Evolutionary conservation across 53 echinoderm and acorn worm genomes (phyloP).

Genomic region (Temnopleurus reevesii): DNA sequence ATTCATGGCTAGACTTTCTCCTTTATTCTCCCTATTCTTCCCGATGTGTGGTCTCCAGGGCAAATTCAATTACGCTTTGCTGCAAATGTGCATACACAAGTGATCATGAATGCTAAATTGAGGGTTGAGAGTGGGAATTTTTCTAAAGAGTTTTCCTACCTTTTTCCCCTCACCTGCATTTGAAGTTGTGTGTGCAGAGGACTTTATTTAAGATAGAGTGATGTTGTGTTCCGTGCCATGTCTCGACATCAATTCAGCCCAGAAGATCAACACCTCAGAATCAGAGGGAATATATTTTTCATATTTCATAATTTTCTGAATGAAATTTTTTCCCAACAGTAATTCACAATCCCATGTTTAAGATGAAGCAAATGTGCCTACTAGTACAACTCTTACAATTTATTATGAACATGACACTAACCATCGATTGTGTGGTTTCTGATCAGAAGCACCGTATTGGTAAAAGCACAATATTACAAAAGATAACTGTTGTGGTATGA

Average conservation of each 20-base stretch:
- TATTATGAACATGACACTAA: no score
- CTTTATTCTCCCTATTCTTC: conserved; percentile 1
- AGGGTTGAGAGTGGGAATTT: conserved; percentile 16
- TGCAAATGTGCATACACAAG: conserved; percentile 32
- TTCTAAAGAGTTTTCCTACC: not conserved
- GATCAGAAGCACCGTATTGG: no score
- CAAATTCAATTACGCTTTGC: conserved; percentile 47
- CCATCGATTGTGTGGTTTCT: no score
- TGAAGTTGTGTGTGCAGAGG: conserved; percentile 9
- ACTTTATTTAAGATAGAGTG: conserved; percentile 6
- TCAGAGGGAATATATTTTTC: no score
- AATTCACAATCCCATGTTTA: no score
- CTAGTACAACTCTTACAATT: no score
- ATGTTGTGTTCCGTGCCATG: conserved; percentile 22
- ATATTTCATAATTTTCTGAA: no score
- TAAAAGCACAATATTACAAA: no score
- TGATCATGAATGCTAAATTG: conserved; percentile 31
- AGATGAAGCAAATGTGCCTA: no score
- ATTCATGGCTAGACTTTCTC: conserved; percentile 13
- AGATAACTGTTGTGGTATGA: no score
- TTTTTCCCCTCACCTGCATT: conserved; percentile 22
- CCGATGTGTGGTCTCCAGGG: conserved; percentile 27
- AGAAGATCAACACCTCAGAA: not conserved
- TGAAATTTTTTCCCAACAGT: no score
- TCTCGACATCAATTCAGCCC: not conserved